Conservation (phyloP, 2,797 vertebrate species). For the Helarctos malayanus region DNA sequence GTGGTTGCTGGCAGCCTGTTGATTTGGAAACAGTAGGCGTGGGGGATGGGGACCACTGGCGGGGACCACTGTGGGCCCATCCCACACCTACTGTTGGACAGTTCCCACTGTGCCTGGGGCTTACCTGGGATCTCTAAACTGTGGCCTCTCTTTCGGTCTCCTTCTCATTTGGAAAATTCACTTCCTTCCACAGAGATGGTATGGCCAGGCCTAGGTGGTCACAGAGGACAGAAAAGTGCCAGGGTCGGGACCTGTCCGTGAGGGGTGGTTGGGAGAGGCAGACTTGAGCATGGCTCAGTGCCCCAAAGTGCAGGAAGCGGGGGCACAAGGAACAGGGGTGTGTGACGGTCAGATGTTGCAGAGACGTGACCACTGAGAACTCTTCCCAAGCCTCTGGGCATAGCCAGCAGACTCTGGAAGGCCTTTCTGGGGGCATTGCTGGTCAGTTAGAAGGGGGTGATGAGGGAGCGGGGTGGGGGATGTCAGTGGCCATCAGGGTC, state of each 20-base stretch:
- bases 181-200: neutral
- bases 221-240: slow-evolving; percentile 11
- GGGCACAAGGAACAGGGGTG: neutral
- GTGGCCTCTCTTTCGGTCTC: neutral
- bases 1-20: neutral
- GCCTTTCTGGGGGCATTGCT: neutral
- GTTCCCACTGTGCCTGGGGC: neutral
- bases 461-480: neutral
- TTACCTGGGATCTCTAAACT: neutral
- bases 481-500: neutral
- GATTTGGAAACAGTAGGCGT: neutral
- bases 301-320: neutral
- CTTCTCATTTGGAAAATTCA: neutral
- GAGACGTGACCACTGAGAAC: neutral
- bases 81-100: neutral
- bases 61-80: too few relatives aligned
- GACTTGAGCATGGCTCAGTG: neutral
- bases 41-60: neutral
- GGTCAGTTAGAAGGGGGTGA: neutral
- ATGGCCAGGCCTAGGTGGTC: neutral
- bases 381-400: neutral
- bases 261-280: neutral
- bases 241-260: neutral
- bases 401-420: neutral
- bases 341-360: neutral